A percentile compares a stretch with the other conserved stretches of the same genome.
Evolutionary conservation across 2,797 vertebrate species (phyloP).

Genomic region (Hyperoplus immaculatus): DNA sequence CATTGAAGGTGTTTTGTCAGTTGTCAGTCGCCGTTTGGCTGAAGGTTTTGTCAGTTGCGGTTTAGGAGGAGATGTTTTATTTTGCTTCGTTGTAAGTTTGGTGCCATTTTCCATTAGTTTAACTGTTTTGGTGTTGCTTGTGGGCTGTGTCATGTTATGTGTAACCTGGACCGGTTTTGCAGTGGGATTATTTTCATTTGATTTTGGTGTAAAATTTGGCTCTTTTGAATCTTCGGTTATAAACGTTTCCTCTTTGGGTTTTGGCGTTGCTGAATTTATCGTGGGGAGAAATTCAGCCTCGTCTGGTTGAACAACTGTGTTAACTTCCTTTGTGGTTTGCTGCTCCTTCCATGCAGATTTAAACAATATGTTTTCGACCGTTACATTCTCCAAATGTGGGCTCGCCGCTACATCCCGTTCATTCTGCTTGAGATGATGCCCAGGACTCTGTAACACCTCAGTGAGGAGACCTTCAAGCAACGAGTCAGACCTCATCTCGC

Average conservation of each 20-base stretch:
- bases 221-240: constrained; percentile 20
- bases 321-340: constrained; percentile 38
- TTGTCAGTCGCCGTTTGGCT: constrained; percentile 6
- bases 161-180: constrained; percentile 1
- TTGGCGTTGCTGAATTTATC: constrained; percentile 15
- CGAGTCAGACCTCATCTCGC: constrained; percentile 4
- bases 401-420: constrained; percentile 30
- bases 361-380: not conserved
- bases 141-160: constrained; percentile 13
- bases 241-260: constrained; percentile 29
- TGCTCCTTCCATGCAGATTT: constrained; percentile 28
- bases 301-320: not conserved
- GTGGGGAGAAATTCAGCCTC: constrained; percentile 13
- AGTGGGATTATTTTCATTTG: constrained; percentile 25
- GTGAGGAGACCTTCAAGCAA: constrained; percentile 44
- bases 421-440: constrained; percentile 34
- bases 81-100: constrained; percentile 21
- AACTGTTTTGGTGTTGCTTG: constrained; percentile 4
- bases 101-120: constrained; percentile 30
- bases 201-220: constrained; percentile 3
- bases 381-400: constrained; percentile 25
- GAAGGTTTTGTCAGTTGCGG: constrained; percentile 34
- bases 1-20: constrained; percentile 4
- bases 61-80: constrained; percentile 32
- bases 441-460: constrained; percentile 37